phyloP scores from a whole-genome alignment of 1,140 invertebrate species.

The Drosophila ficusphila region DNA sequence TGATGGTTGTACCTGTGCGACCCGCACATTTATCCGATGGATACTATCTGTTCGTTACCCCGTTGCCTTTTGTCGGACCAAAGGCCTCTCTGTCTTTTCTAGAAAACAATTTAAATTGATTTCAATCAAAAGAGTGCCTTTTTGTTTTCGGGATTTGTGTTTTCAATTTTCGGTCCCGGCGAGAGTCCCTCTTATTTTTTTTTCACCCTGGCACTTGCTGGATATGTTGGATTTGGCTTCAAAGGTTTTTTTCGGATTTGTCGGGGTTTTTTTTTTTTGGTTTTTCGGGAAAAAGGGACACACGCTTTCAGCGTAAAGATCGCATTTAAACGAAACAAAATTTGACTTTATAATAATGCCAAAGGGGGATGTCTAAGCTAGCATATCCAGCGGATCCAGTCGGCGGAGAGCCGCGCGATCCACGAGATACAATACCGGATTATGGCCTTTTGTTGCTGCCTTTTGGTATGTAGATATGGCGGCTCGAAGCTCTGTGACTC shows the following conservation, averaged over 20 bases:
- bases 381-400: slow-evolving; percentile 57
- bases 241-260: slow-evolving; percentile 28
- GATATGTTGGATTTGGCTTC: slow-evolving; percentile 55
- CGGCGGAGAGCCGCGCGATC: slow-evolving; percentile 50
- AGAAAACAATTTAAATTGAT: slow-evolving; percentile 83
- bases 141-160: slow-evolving; percentile 73
- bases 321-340: slow-evolving; percentile 82
- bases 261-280: slow-evolving; percentile 33
- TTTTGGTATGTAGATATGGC: slow-evolving; percentile 75
- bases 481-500: slow-evolving; percentile 66
- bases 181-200: slow-evolving; percentile 27
- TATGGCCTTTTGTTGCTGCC: slow-evolving; percentile 65
- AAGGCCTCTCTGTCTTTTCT: slow-evolving; percentile 66
- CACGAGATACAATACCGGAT: slow-evolving; percentile 80
- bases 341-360: slow-evolving; percentile 83
- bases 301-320: slow-evolving; percentile 82
- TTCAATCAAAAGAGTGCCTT: slow-evolving; percentile 78
- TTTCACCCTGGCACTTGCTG: slow-evolving; percentile 59
- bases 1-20: slow-evolving; percentile 24
- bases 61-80: slow-evolving; percentile 51
- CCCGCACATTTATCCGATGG: slow-evolving; percentile 63
- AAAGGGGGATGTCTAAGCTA: slow-evolving; percentile 68
- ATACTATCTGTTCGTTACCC: slow-evolving; percentile 45
- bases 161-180: slow-evolving; percentile 38
- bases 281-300: slow-evolving; percentile 70